Conservation (phyloP, 2,113 vertebrate species). For the human (Homo sapiens) region GRCh38 chr19:5498001-5498500, state of each 20-base stretch:
- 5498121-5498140: neutral
- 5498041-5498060: neutral
- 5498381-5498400: neutral
- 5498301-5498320: neutral
- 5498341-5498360: neutral
- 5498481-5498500: neutral
- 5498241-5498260: neutral
- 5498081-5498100: accelerated
- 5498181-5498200: neutral
- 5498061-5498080: neutral
- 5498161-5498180: neutral
- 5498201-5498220: neutral
- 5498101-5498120: neutral
- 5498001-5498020: neutral
- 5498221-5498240: neutral
- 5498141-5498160: accelerated
- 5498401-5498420: too few species aligned
- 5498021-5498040: accelerated
- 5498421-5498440: neutral
- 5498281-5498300: neutral
- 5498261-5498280: neutral
- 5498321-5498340: neutral
- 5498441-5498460: neutral
- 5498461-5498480: accelerated
- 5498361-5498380: neutral